phyloP scores from a whole-genome alignment of 2,888 invertebrate species.

The Ephialtes manifestator region DNA sequence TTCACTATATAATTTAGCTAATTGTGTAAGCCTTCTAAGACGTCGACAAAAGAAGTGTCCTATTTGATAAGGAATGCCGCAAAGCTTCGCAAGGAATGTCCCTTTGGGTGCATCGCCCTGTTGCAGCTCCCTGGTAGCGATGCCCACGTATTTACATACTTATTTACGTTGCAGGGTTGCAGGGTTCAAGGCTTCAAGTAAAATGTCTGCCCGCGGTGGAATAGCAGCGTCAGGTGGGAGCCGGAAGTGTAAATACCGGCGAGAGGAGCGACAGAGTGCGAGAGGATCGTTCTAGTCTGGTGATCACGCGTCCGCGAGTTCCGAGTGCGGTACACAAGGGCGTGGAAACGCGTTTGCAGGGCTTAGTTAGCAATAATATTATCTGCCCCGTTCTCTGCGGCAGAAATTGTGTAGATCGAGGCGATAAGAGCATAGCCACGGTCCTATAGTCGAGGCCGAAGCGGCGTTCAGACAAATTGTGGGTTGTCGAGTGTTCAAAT shows the following conservation, averaged over 20 bases:
- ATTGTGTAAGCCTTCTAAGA: no score
- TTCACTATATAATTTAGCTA: no score
- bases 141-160: background rate
- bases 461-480: background rate
- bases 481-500: background rate
- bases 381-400: background rate
- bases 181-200: slow-evolving; percentile 64
- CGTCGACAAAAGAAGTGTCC: no score
- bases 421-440: background rate
- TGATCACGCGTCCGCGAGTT: slow-evolving; percentile 48
- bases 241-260: slow-evolving; percentile 66
- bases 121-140: background rate
- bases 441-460: background rate
- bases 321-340: slow-evolving; percentile 56
- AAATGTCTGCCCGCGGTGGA: slow-evolving; percentile 24
- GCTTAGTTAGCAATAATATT: slow-evolving; percentile 38
- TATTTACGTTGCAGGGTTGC: slow-evolving; percentile 35
- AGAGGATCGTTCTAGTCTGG: slow-evolving; percentile 68
- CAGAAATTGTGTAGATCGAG: slow-evolving; percentile 21
- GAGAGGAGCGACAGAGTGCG: slow-evolving; percentile 34
- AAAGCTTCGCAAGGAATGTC: background rate
- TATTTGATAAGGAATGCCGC: no score
- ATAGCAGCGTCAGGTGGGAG: slow-evolving; percentile 54
- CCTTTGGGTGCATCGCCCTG: background rate
- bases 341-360: slow-evolving; percentile 56